phyloP scores from a whole-genome alignment of 2,113 vertebrate species.

The Hiodon alosoides region DNA sequence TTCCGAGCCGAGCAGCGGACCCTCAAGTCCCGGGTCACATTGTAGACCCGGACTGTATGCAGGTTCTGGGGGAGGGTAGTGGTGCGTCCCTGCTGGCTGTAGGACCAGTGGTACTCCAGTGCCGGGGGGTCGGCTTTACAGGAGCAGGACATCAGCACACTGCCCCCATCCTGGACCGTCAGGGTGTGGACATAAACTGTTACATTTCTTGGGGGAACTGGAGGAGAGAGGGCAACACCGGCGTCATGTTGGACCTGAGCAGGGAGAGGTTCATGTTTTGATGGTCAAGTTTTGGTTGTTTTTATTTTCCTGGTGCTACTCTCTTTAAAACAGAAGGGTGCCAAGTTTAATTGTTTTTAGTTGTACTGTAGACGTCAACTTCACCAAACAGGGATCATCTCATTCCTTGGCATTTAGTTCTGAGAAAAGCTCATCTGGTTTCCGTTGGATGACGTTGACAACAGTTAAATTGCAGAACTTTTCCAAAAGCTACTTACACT shows the following conservation, averaged over 20 bases:
- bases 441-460: neutral
- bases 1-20: constrained; percentile 59
- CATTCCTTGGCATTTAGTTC: neutral
- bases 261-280: neutral
- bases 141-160: constrained; percentile 53
- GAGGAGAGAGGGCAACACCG: neutral
- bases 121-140: constrained; percentile 66
- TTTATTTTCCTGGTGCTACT: neutral
- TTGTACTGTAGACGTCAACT: too few species aligned
- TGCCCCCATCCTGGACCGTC: constrained; percentile 54
- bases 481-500: constrained; percentile 50
- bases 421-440: neutral
- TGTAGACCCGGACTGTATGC: constrained; percentile 48
- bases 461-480: neutral
- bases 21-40: constrained; percentile 55
- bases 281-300: neutral
- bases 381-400: neutral
- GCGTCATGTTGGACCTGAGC: neutral
- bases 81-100: constrained; percentile 39
- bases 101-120: constrained; percentile 59
- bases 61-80: constrained; percentile 40
- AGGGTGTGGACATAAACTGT: constrained; percentile 48
- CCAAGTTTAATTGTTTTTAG: too few species aligned
- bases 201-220: constrained; percentile 64
- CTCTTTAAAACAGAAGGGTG: too few species aligned